These are phyloP conservation scores for Ameiurus melas DNA, from an alignment of 2,113 vertebrate genomes.

Conservation along the genomic window DNA sequence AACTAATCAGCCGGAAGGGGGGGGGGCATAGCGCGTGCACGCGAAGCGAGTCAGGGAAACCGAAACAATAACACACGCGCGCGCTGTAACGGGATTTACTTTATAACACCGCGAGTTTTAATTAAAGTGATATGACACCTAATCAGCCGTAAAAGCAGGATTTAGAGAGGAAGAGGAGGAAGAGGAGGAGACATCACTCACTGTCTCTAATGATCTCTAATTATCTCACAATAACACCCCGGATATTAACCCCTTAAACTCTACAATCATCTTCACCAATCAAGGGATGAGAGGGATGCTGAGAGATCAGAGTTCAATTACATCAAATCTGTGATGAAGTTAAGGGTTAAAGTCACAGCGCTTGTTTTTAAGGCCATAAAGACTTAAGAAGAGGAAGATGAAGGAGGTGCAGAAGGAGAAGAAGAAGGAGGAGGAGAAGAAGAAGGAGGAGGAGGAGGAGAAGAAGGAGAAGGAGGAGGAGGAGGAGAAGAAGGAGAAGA, in stretches of 20 bases:
- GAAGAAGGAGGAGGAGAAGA: no score
- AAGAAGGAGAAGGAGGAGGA: no score
- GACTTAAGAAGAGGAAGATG: background rate
- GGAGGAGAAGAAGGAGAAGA: no score
- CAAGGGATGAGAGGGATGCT: no score
- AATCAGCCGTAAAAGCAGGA: slow-evolving; percentile 13
- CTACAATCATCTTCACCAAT: background rate
- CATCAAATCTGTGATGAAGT: background rate
- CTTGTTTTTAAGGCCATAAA: no score
- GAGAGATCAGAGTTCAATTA: background rate
- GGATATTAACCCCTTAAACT: background rate
- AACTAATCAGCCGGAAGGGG: slow-evolving; percentile 98
- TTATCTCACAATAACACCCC: background rate
- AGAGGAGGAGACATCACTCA: background rate
- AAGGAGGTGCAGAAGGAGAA: no score
- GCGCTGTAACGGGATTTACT: slow-evolving; percentile 10
- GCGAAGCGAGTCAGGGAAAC: background rate
- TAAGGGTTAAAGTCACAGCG: background rate
- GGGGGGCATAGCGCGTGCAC: background rate
- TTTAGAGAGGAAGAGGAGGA: background rate
- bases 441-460: no score
- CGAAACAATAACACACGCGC: background rate
- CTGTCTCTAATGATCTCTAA: background rate
- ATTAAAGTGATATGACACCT: slow-evolving; percentile 1
- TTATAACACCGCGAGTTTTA: background rate